Base-by-base conservation (phyloP, 2,113 vertebrate species). In the Electrona antarctica region DNA sequence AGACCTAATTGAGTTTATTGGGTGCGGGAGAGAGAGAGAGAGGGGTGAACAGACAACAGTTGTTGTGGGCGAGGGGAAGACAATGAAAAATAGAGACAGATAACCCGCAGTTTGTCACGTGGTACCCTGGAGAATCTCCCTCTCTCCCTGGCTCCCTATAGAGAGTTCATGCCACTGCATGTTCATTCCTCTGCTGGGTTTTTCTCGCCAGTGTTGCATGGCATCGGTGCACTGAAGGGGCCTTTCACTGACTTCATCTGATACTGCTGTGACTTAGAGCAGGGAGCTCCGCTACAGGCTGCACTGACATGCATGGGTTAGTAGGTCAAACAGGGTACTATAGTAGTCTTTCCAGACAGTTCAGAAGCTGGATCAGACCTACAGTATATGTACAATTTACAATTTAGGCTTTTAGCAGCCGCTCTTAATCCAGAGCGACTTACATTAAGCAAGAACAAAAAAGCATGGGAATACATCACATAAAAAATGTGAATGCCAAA, bases 251-350 rank as follows among this genome's bases (percentile, higher is more conserved):
- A 78, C 81, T 90, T 87, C 89, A 91, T 87, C 84, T 81, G 90
- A 90, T 90, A 88, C 83, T 8, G 77, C 88, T 88, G 87, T 67
- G 89, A 87, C 85, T 85, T 33, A 63, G 79, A 84, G 82, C 74
- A 55, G 76, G 33, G 71, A 89, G 86, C 80, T 76, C 79, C 71
- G 47, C 73, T 80, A 83, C 79, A 77, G 83, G 78, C 83, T 71
- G 15, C 81, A 76, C 82, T 60, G 82, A 89, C 86, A 83, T 85
- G 81, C 84, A 81, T 85, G 85, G 88, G 82, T 87, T 87, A 87
- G 80, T 85, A 78, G 85, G 86, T 90, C 90, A 90, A 83, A 91
- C 87, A 88, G 88, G 88, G 82, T 86, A 85, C 87, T 85, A 86
- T 85, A 86, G 81, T 85, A 85, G 81, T 89, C 82, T 89, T 88